Conservation (phyloP, 2,888 invertebrate species). For the Sialis lutaria region DNA sequence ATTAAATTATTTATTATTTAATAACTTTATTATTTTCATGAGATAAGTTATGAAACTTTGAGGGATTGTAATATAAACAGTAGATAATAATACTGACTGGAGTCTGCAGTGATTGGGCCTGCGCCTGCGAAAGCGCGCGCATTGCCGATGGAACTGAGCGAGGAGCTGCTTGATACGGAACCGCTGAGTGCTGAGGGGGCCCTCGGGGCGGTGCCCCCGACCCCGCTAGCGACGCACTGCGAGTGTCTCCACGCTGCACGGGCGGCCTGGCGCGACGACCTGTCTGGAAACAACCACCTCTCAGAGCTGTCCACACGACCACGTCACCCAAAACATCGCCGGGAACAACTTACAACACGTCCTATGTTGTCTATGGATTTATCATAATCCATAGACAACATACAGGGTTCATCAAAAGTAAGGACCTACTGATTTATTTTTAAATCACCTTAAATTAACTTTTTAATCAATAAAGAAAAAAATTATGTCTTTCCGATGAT, state of each 20-base stretch:
- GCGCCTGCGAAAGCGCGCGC: conserved; percentile 39
- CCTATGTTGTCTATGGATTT: neutral
- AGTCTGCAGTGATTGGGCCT: conserved; percentile 52
- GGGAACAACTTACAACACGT: neutral
- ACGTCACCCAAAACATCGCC: conserved; percentile 1
- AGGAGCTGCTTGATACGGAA: conserved; percentile 51
- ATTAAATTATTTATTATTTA: too few species aligned
- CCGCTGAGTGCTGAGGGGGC: conserved; percentile 69
- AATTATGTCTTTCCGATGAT: too few species aligned
- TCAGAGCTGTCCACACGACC: conserved; percentile 1
- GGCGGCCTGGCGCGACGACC: conserved; percentile 75
- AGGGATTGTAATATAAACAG: too few species aligned
- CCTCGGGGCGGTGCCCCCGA: conserved; percentile 25
- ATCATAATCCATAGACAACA: neutral
- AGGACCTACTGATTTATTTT: neutral
- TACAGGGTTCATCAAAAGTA: neutral
- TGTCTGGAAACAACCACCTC: conserved; percentile 62
- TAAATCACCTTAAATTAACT: too few species aligned
- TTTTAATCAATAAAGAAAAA: too few species aligned
- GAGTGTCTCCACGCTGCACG: conserved; percentile 76
- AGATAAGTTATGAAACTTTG: too few species aligned
- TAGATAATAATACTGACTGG: conserved; percentile 29
- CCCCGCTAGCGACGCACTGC: conserved; percentile 63
- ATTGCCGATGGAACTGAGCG: conserved; percentile 42
- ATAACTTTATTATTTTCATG: too few species aligned